Evolutionary conservation across 2,888 invertebrate genomes (phyloP), one percentile per base, ranked within the genome.

Genomic region (Clanis bilineata): DNA sequence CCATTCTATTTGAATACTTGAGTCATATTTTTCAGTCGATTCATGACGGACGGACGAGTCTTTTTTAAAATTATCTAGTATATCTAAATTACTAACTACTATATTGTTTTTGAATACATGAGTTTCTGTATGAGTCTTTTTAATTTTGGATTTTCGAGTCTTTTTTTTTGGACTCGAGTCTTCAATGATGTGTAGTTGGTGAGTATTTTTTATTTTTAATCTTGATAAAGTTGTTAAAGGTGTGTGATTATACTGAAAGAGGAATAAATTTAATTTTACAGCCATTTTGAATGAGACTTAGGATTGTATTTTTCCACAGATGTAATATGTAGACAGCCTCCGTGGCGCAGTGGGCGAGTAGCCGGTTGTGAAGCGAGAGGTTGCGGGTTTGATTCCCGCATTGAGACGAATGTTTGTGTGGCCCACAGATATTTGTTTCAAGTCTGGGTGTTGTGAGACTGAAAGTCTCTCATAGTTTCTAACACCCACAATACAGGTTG

Each of bases 141-240:
- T 38, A 18, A 22, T 3, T 38, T 25, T 43, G 22, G 7, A 12
- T 39, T 39, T 41, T 44, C 32, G 22, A 44, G 23, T 39, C 1
- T 7, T 0, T 43, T 15, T 38, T 36, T n/a, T 38, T 1, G 25
- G 21, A 10, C 25, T 12, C n/a, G 18, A 23, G 38, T 9, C 36
- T 15, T 12, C 5, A 23, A n/a, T 10, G 32, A 57, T 15, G n/a
- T 57, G 22, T 9, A 54, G 18, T 18, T 39, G 36, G 2, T 56
- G 45, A 21, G 51, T 43, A 36, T 62, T 25, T 3, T 10, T 54
- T 10, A 43, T 43, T 54, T 59, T 39, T 21, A 56, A 22, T n/a
- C 10, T 57, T 25, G 62, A 57, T 58, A 10, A 1, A 64, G 43
- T 64, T 67, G 64, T 6, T 65, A 18, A 4, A 7, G 51, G 51